Base-by-base conservation (phyloP, 1,140 invertebrate genomes). In the Probaryconus sp. region DNA sequence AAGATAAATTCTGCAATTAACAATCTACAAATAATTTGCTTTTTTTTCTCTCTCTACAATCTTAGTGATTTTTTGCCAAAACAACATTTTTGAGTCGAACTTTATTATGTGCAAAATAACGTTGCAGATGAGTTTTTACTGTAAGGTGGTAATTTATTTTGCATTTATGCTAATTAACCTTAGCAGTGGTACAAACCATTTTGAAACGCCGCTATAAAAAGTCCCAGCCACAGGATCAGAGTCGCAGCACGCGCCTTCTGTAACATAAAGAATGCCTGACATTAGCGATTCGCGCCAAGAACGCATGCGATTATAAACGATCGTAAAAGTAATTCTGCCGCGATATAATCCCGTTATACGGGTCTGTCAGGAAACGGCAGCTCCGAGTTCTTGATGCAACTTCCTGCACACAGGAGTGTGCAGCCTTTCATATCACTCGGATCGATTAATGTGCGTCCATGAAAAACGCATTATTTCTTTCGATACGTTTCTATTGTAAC, bases 351-450 rank as follows among this genome's bases (percentile, higher is more conserved):
- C 72, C 72, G 72, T 78, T 79, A 74, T 75, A 73, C 64, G 51
- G 64, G 61, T 78, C 69, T 53, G 65, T 71, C 64, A 76, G 79
- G 74, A 80, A 82, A 78, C 76, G 65, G 63, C 65, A 73, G 58
- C 60, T 61, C 70, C 60, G 76, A 71, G 65, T 73, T 63, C 51
- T 68, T 70, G 71, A 55, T 78, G 76, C 74, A 78, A 82, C 77
- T 80, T 82, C 80, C 79, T 77, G 71, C 45, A 76, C n/a, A n/a
- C 28, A 50, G 50, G 35, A 67, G 61, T 28, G 21, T 37, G 56
- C 61, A 70, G 64, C 75, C 65, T 71, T 77, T 77, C 78, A 75
- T 68, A 58, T 79, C 58, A 67, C 60, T 56, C 47, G 42, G 16
- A 67, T 75, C 53, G 42, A 77, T 81, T 78, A 78, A 77, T 72